These are phyloP conservation scores for Sebastes ruberrimus DNA, from an alignment of 2,797 vertebrate species.

Conservation along the genomic window DNA sequence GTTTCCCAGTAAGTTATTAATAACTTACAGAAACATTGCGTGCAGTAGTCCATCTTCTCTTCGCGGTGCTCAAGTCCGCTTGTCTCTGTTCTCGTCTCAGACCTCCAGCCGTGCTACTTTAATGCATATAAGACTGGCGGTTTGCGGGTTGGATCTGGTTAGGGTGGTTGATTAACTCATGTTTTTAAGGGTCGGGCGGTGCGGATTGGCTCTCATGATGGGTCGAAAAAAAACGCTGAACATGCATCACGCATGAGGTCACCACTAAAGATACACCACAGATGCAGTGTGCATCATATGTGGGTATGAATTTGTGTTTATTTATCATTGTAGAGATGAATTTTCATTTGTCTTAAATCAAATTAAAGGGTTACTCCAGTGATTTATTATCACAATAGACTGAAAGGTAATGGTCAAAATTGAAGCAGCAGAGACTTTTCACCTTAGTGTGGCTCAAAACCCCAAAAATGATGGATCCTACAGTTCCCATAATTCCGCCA, in stretches of 20 bases:
- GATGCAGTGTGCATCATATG: neutral
- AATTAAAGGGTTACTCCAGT: neutral
- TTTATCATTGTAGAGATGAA: neutral
- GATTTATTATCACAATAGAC: neutral
- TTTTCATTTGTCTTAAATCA: neutral
- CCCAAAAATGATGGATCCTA: neutral
- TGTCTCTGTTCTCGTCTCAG: no score
- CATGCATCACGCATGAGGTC: neutral
- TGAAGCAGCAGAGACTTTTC: neutral
- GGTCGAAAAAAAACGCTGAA: no score
- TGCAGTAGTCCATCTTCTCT: no score
- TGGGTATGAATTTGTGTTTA: neutral
- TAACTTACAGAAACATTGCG: no score
- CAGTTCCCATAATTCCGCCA: neutral
- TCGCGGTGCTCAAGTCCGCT: no score
- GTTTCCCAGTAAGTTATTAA: no score
- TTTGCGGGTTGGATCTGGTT: no score
- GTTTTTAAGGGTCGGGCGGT: no score
- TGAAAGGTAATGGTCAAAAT: neutral
- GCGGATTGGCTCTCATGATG: no score
- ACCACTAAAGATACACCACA: neutral
- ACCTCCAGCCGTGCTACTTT: no score
- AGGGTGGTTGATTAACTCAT: no score
- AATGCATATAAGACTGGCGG: no score
- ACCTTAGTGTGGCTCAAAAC: neutral